Evolutionary conservation across 2,113 vertebrate genomes (phyloP).

Genomic region (Thermophis baileyi): DNA sequence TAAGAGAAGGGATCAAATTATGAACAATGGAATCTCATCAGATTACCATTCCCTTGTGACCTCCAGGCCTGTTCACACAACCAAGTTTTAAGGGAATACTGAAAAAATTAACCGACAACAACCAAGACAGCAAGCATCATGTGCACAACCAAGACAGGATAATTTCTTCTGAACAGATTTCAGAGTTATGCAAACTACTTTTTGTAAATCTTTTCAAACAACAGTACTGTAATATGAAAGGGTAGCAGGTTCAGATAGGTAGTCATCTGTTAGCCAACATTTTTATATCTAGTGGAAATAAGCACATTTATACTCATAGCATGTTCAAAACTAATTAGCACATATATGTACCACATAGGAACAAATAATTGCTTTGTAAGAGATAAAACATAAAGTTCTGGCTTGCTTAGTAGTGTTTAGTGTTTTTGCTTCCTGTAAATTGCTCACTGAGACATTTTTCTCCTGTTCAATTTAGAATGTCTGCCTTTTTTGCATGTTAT

Average conservation of each 20-base stretch:
- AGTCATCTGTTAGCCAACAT: conserved; percentile 34
- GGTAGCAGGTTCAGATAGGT: conserved; percentile 14
- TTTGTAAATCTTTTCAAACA: conserved; percentile 39
- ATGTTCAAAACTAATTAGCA: conserved; percentile 29
- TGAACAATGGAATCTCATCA: neutral
- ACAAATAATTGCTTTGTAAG: conserved; percentile 8
- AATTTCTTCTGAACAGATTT: neutral
- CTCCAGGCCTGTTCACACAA: neutral
- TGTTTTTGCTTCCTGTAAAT: conserved; percentile 26
- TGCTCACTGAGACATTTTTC: conserved; percentile 18
- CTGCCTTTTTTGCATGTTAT: conserved; percentile 45
- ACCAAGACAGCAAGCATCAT: conserved; percentile 35
- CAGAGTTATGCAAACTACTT: conserved; percentile 37
- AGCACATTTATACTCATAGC: neutral
- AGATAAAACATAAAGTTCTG: neutral
- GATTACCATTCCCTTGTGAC: neutral
- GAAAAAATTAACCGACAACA: conserved; percentile 17
- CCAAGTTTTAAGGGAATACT: neutral
- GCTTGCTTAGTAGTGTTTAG: conserved; percentile 24
- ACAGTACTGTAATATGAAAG: neutral
- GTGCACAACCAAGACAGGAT: conserved; percentile 2
- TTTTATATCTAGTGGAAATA: conserved; percentile 23
- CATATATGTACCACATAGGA: neutral
- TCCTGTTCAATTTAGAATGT: conserved; percentile 23
- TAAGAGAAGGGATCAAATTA: neutral